Evolutionary conservation across 2,113 vertebrate species (phyloP), one percentile per base, ranked within the genome.

Genomic region (Tympanuchus pallidicinctus): DNA sequence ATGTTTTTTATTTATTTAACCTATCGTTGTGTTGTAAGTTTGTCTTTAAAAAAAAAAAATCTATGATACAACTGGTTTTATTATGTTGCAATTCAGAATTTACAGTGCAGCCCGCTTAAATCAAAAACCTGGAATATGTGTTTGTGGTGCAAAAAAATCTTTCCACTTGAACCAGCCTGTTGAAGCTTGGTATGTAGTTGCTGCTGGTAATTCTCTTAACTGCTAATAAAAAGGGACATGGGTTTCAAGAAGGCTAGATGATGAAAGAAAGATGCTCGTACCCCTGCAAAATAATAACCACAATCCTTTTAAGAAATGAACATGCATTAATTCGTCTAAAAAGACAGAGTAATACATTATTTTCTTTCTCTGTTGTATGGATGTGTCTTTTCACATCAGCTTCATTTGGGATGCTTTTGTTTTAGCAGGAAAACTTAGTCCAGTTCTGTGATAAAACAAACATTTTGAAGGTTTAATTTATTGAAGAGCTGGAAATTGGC

Each of bases 1-100:
- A 90, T 95, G 54, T 92, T 94, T 93, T 89, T 97, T 98, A 98
- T 98, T 98, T 98, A 98, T 98, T 98, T 98, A 98, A 97, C 96
- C 93, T 95, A 72, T 94, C 48, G 10, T 97, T 97, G 91, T 97
- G 95, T 97, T 95, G 81, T 97, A 97, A 96, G 86, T 96, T 90
- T 95, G 94, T 92, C 81, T 95, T 94, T 63, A 30, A 84, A 56
- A 56, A 38, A 38, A 32, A 94, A 96, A 72, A 88, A 89, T 92
- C 90, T 96, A 89, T 90, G 71, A 61, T 97, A 95, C 92, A 97
- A 96, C 96, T 96, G 73, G 91, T 95, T 97, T 74, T 97, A 65
- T 97, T 97, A 88, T 85, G 84, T 97, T 97, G 93, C 92, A 97
- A 76, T 94, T 97, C 95, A 96, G 96, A 96, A 96, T 96, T 95